Evolutionary conservation across 2,113 vertebrate species (phyloP).

Genomic region (Nothocercus julius): DNA sequence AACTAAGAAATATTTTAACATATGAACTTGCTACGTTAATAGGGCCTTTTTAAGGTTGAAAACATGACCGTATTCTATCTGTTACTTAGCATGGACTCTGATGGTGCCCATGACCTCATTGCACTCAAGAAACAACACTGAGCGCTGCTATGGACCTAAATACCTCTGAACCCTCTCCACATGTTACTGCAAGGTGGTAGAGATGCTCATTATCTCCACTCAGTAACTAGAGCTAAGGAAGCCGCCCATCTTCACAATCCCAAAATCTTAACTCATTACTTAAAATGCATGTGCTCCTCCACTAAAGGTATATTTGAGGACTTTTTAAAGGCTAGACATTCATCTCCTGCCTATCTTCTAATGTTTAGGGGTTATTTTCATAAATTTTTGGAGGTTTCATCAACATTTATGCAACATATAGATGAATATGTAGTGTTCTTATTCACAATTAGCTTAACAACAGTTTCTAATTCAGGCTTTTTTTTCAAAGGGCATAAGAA

Average conservation of each 20-base stretch:
- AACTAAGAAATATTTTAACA: not conserved
- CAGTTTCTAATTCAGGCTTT: not conserved
- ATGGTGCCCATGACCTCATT: not conserved
- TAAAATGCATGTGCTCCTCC: not conserved
- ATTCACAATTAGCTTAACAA: not conserved
- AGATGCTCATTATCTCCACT: not conserved
- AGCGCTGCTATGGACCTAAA: not conserved
- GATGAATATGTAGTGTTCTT: not conserved
- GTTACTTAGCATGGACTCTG: not conserved
- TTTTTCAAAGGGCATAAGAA: not conserved
- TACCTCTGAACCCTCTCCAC: not conserved
- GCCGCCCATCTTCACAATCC: not conserved
- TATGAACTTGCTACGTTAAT: not conserved
- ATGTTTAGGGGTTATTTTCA: not conserved
- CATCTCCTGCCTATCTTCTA: accelerated
- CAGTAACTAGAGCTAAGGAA: not conserved
- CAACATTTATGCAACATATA: not conserved
- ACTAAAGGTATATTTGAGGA: not conserved
- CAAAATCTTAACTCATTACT: not conserved
- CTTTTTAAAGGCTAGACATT: not conserved
- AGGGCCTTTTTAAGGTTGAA: not conserved
- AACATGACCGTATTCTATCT: not conserved
- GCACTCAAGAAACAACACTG: not conserved
- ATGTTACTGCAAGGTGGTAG: not conserved
- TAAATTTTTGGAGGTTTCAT: not conserved